Evolutionary conservation across 2,113 vertebrate genomes (phyloP), one percentile per base, ranked within the genome.

Genomic region (Synodontis membranacea): DNA sequence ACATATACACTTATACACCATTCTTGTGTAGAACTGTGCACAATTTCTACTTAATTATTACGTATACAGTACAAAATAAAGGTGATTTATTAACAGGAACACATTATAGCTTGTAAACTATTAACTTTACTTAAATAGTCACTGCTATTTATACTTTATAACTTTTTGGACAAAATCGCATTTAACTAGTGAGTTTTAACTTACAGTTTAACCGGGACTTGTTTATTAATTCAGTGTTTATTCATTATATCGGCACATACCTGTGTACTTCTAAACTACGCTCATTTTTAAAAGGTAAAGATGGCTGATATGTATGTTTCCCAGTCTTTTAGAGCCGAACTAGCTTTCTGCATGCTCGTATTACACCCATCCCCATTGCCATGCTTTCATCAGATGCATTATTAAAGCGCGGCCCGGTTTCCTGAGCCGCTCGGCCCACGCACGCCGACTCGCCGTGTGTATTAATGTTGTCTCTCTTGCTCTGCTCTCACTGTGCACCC

Each of bases 401-500:
- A 82, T 74, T 82, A 56, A 82, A 56, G 68, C 80, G 31, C 48
- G 84, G 84, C 54, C 58, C 19, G 37, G 68, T 76, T 84, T 84
- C 19, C 83, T 2, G 31, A 56, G 68, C 52, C 37, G n/a, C 46
- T 58, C 54, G 11, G 37, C 50, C 48, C 78, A 87, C 76, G 42
- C 84, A 84, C 82, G 52, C 78, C 76, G 46, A 37, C 39, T 72
- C 82, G 25, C 54, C 56, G 34, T 81, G 39, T 86, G 70, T 88
- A 86, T 88, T 89, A 89, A 89, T 80, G 84, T 10, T 94, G 80
- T 94, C 87, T 91, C 92, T 92, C 84, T 89, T 88, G 64, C 85
- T 89, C 87, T 82, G 90, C 86, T 91, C 88, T 89, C 48, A 83
- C 91, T 90, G 91, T 95, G 80, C 90, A 90, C 89, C 94, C 91